phyloP scores from a whole-genome alignment of 2,797 vertebrate species.

The Chanos chanos region DNA sequence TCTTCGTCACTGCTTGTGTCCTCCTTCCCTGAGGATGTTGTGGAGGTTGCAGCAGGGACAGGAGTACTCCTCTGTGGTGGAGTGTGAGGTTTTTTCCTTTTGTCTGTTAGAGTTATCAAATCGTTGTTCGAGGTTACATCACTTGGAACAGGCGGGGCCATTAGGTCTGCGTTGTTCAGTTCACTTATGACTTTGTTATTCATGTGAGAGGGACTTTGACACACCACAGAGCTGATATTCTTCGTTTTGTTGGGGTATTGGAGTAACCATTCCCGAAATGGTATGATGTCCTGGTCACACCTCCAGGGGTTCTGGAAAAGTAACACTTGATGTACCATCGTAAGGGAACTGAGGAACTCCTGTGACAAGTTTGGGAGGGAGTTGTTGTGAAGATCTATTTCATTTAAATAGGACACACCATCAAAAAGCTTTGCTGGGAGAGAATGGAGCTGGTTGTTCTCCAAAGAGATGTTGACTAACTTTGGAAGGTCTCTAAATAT shows the following conservation, averaged over 20 bases:
- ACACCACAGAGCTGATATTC: conserved; percentile 70
- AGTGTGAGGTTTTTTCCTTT: conserved; percentile 46
- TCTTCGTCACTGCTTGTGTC: conserved; percentile 38
- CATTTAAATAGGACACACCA: conserved; percentile 59
- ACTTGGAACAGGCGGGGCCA: conserved; percentile 11
- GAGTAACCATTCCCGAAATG: conserved; percentile 79
- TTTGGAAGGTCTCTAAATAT: conserved; percentile 72
- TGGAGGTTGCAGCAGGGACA: conserved; percentile 50
- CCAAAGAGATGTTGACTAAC: conserved; percentile 85
- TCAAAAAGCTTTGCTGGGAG: conserved; percentile 74
- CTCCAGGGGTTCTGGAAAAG: conserved; percentile 88
- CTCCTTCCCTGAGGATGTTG: conserved; percentile 34
- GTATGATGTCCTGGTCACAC: conserved; percentile 80
- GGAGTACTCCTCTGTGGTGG: conserved; percentile 44
- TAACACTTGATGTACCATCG: conserved; percentile 64
- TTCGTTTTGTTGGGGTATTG: conserved; percentile 66
- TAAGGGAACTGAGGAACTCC: conserved; percentile 72
- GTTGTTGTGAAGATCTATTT: conserved; percentile 83
- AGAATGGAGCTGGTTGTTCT: conserved; percentile 77
- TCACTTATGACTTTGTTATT: conserved; percentile 59
- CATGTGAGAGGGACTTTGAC: conserved; percentile 65
- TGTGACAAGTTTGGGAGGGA: conserved; percentile 74
- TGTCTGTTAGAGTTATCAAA: conserved; percentile 40
- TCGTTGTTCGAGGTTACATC: conserved; percentile 30
- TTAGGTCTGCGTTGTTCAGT: conserved; percentile 53